Evolutionary conservation across 2,797 vertebrate species (phyloP).

Genomic region (Argentina silus): DNA sequence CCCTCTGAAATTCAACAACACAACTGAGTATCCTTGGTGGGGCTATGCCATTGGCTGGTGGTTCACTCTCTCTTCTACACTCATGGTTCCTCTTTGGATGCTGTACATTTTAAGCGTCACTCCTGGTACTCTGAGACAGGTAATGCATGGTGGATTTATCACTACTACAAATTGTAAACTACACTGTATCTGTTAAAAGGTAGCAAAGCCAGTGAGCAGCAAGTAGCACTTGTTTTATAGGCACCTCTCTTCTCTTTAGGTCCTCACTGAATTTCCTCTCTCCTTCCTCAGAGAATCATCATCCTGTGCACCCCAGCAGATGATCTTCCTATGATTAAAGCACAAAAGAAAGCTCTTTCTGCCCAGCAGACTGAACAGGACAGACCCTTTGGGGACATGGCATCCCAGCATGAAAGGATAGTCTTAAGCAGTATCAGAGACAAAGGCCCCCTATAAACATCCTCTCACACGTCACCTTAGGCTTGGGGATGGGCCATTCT

Average conservation of each 20-base stretch:
- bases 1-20: conserved; percentile 81
- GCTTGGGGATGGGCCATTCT: neutral
- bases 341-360: conserved; percentile 51
- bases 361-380: conserved; percentile 36
- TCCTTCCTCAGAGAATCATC: conserved; percentile 68
- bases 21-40: conserved; percentile 80
- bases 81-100: conserved; percentile 78
- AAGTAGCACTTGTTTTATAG: neutral
- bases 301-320: conserved; percentile 71
- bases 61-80: conserved; percentile 82
- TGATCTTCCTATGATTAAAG: conserved; percentile 59
- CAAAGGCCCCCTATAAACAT: conserved; percentile 1
- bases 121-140: conserved; percentile 75
- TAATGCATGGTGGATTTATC: conserved; percentile 34
- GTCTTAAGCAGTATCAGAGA: conserved; percentile 5
- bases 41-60: conserved; percentile 79
- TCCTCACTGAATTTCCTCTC: neutral
- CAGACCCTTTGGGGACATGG: neutral
- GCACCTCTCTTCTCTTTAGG: neutral
- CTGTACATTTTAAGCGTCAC: conserved; percentile 69
- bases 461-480: neutral
- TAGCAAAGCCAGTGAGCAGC: neutral
- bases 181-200: neutral
- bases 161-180: neutral
- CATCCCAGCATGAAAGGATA: conserved; percentile 2